Conservation (phyloP, 2,888 invertebrate genomes). For the Netelia inedita region DNA sequence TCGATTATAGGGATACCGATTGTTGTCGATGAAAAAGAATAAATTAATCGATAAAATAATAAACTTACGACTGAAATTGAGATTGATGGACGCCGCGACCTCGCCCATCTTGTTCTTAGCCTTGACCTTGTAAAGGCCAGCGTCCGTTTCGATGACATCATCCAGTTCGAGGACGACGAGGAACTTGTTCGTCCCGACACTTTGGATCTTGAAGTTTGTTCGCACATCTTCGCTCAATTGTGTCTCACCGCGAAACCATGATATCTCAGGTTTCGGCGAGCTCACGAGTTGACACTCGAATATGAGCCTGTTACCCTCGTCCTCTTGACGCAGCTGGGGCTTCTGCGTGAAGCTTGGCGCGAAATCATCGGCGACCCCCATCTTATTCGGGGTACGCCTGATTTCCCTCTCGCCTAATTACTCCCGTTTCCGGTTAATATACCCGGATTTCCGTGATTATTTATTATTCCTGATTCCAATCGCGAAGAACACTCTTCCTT, state of each 20-base stretch:
- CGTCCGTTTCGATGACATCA: conserved; percentile 98
- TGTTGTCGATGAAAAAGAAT: conserved; percentile 5
- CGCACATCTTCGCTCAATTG: conserved; percentile 93
- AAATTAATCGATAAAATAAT: conserved; percentile 17
- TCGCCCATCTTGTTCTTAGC: conserved; percentile 99
- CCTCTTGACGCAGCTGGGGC: conserved; percentile 98
- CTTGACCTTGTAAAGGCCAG: conserved; percentile 98
- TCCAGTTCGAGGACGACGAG: conserved; percentile 96
- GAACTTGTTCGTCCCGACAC: conserved; percentile 94
- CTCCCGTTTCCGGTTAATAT: conserved; percentile 39
- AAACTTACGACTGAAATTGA: conserved; percentile 98
- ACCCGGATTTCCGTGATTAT: conserved; percentile 21
- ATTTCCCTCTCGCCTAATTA: conserved; percentile 60
- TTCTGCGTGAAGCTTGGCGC: conserved; percentile 99
- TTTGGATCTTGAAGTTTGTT: conserved; percentile 95
- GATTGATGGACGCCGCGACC: conserved; percentile 98
- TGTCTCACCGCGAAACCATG: conserved; percentile 96
- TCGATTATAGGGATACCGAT: neutral
- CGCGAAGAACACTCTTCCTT: conserved; percentile 2
- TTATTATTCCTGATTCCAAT: conserved; percentile 20
- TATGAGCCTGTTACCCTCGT: conserved; percentile 97
- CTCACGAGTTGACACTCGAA: conserved; percentile 97
- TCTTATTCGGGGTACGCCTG: conserved; percentile 82
- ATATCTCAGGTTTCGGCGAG: conserved; percentile 95
- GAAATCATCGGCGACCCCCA: conserved; percentile 97